Evolutionary conservation across 2,888 invertebrate genomes (phyloP).

Genomic region (Dasysyrphus albostriatus): DNA sequence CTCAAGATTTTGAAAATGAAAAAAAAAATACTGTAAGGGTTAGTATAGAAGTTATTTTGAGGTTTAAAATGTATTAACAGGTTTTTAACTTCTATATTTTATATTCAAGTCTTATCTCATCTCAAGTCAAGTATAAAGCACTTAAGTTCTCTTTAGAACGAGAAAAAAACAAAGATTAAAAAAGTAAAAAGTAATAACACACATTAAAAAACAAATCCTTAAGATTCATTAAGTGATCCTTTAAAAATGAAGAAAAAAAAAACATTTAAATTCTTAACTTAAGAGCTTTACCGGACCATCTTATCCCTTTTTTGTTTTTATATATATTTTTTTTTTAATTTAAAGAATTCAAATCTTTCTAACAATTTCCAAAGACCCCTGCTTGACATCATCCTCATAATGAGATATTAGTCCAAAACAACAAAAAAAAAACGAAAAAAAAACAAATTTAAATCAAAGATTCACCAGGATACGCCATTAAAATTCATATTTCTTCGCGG

Average conservation of each 20-base stretch:
- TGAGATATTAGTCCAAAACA: constrained; percentile 20
- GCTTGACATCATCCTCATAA: constrained; percentile 30
- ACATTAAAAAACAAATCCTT: constrained; percentile 2
- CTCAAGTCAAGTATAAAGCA: constrained; percentile 6
- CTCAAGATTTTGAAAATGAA: too few relatives aligned
- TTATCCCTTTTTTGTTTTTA: constrained; percentile 17
- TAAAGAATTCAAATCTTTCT: constrained; percentile 16
- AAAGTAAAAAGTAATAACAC: neutral
- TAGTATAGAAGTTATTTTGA: neutral
- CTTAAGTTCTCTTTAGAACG: neutral
- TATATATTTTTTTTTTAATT: neutral
- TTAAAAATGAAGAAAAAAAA: neutral
- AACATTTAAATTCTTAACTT: constrained; percentile 6
- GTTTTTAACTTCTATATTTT: neutral
- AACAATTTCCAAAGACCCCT: constrained; percentile 18
- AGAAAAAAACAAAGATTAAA: neutral
- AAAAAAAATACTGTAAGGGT: neutral
- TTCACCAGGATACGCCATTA: constrained; percentile 61
- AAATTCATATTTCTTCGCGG: constrained; percentile 70
- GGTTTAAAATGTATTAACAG: neutral
- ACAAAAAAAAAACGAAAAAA: neutral
- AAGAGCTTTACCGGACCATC: constrained; percentile 15
- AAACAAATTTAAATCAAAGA: constrained; percentile 57
- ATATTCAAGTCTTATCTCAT: neutral
- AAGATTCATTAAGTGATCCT: constrained; percentile 31